Evolutionary conservation across 2,113 vertebrate genomes (phyloP), one percentile per base, ranked within the genome.

Genomic region (Saccopteryx bilineata): DNA sequence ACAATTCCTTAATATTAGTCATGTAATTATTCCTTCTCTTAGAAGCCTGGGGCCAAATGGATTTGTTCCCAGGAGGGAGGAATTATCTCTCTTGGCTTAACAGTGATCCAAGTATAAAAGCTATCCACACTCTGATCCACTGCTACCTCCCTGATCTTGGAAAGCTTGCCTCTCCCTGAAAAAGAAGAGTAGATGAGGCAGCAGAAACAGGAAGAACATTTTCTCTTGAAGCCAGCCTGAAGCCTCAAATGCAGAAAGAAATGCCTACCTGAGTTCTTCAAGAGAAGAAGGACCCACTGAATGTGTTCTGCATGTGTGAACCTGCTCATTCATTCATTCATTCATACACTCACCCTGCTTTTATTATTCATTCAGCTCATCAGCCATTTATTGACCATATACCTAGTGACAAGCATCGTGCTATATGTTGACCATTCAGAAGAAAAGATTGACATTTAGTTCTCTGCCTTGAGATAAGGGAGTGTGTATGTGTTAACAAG

Each of bases 11-110:
- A 7, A 7, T 88, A 85, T 95, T 89, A 97, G 72, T 97, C 93
- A 85, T 83, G 91, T 93, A 96, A 96, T 95, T 94, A 93, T 85
- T 65, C 78, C 86, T 91, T 93, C 85, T 89, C 93, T 82, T 31
- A 60, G 76, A 96, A 84, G 72, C 89, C 93, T 66, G 23, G 28
- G 69, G 95, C 97, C 95, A 93, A 96, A 93, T 97, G 95, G 89
- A 96, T 86, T n/a, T 74, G 14, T 92, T 96, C 91, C 94, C 58
- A 71, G 74, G 60, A 89, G 78, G 93, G 87, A 74, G 33, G 63
- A 66, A 10, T 71, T 89, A 1, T 88, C 66, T 90, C 72, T 94
- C 56, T 23, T 79, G 58, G 91, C 86, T 83, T 84, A 88, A 75
- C 85, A 96, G 84, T 84, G 46, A 68, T 63, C n/a, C 8, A 4